Base-by-base conservation (phyloP, 2,113 vertebrate species). In the Eurypyga helias region DNA sequence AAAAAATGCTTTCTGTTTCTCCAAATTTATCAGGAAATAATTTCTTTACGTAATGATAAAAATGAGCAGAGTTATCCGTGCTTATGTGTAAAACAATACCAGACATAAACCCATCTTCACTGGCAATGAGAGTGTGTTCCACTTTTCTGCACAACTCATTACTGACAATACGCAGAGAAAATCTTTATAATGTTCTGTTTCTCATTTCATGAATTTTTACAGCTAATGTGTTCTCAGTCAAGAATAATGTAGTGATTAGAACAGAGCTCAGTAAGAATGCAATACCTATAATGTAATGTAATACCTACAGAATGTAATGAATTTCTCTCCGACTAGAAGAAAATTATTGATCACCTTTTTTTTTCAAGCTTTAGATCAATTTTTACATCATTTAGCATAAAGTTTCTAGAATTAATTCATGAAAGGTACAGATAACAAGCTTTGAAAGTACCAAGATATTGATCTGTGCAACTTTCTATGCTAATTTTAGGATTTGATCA, bases 191-290 rank as follows among this genome's bases (percentile, higher is more conserved):
- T 73, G 92, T 96, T 97, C 96, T 95, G 93, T 91, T 98, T 95
- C 97, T 97, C 96, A 97, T 98, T 97, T 96, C 96, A 97, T 97
- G 97, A 98, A 96, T 96, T 97, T 98, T 98, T 98, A 98, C 97
- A 98, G 97, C 96, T 97, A 97, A 97, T 96, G 87, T 97, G 96
- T 97, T 97, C 96, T 97, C 94, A 97, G 96, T 94, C 97, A 98
- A 97, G 93, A 98, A 98, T 98, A 98, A 98, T 93, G 91, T 77
- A 88, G 96, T 96, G 95, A 98, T 97, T 97, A 98, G 95, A 97
- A 96, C 52, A 96, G 84, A 93, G 91, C 76, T 97, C 73, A 31
- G 80, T 96, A 93, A 94, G 85, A 97, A 96, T 97, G 97, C 82
- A 91, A 92, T 89, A n/a, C n/a, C n/a, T n/a, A n/a, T n/a, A 96